A percentile compares a stretch with the other conserved stretches of the same genome.
Conservation (phyloP, 2,797 vertebrate genomes). For the Garrulus glandarius region DNA sequence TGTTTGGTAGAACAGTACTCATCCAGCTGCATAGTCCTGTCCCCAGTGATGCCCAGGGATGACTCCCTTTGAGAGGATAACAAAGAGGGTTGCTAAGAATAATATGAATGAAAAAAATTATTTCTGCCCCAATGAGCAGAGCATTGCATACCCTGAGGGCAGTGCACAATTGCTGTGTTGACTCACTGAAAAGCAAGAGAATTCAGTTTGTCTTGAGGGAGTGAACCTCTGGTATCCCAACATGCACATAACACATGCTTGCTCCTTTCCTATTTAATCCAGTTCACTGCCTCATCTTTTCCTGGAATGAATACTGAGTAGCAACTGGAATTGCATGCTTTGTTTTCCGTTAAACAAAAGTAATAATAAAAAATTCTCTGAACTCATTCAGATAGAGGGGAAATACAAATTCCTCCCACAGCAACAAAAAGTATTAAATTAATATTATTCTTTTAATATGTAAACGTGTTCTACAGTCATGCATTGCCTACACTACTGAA, state of each 20-base stretch:
- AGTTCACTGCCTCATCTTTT: neutral
- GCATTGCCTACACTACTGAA: neutral
- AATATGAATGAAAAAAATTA: slow-evolving; percentile 11
- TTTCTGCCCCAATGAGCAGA: neutral
- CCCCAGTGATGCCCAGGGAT: neutral
- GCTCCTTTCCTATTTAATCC: neutral
- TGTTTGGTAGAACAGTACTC: neutral
- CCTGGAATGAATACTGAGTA: neutral
- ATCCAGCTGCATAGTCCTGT: neutral
- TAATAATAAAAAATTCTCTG: neutral
- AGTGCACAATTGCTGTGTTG: neutral
- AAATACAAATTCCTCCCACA: neutral
- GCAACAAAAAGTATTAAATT: neutral
- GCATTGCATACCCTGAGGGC: neutral
- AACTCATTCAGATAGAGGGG: neutral
- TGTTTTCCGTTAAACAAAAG: neutral
- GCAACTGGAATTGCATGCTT: neutral
- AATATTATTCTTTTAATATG: neutral
- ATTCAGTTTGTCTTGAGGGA: neutral
- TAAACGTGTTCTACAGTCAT: neutral
- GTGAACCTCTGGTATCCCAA: neutral
- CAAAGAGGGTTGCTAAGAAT: neutral
- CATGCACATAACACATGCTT: neutral
- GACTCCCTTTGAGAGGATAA: neutral
- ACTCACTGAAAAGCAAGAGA: slow-evolving; percentile 1